Evolutionary conservation across 2,888 invertebrate genomes (phyloP).

Genomic region (Epinotia brunnichana): DNA sequence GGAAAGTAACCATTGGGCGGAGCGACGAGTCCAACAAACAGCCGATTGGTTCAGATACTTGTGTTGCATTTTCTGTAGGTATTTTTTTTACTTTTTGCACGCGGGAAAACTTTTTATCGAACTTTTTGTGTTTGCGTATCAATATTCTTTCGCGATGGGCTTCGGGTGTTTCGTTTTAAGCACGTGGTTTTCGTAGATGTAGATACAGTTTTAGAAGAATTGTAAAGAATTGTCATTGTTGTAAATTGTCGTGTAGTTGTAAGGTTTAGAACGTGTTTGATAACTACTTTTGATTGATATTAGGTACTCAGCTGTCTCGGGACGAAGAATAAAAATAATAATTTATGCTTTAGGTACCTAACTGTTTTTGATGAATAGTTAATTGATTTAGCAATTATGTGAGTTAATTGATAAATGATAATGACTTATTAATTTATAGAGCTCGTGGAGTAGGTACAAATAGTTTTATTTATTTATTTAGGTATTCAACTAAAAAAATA

Average conservation of each 20-base stretch:
- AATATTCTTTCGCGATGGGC: slow-evolving; percentile 36
- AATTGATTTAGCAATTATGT: slow-evolving; percentile 26
- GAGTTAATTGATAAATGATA: slow-evolving; percentile 18
- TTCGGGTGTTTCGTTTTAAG: background rate
- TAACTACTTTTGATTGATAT: background rate
- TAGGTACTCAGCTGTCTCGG: background rate
- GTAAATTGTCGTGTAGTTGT: background rate
- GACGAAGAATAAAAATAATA: slow-evolving; percentile 6
- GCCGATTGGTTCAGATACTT: slow-evolving; percentile 79
- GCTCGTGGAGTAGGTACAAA: slow-evolving; percentile 3
- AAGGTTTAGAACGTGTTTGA: background rate
- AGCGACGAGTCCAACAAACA: slow-evolving; percentile 72
- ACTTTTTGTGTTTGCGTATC: slow-evolving; percentile 47
- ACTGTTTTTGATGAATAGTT: slow-evolving; percentile 29
- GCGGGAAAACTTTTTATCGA: slow-evolving; percentile 41
- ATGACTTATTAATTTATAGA: slow-evolving; percentile 16
- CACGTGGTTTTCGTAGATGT: slow-evolving; percentile 9
- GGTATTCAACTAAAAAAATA: background rate
- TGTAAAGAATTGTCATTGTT: background rate
- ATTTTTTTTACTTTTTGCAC: slow-evolving; percentile 65
- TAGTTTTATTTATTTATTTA: slow-evolving; percentile 9
- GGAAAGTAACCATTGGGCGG: slow-evolving; percentile 77
- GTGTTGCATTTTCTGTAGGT: slow-evolving; percentile 80
- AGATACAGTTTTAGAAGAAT: background rate
- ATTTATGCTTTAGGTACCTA: slow-evolving; percentile 26